Base-by-base conservation (phyloP, 2,113 vertebrate species). In the Crotalus viridis region DNA sequence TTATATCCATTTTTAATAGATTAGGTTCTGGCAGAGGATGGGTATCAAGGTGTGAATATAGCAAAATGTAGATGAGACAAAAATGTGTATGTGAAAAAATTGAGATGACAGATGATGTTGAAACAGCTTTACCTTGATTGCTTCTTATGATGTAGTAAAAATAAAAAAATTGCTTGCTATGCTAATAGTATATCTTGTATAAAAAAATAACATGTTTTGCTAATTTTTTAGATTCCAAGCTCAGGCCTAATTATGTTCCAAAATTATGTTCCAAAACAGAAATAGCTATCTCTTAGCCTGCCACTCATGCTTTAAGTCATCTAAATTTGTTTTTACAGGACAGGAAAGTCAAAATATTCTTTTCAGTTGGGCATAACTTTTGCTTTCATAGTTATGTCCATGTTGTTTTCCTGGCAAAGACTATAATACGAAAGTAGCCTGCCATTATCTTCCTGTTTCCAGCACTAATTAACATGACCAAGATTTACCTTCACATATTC, bases 21-120 rank as follows among this genome's bases (percentile, higher is more conserved):
- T 3, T 89, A 64, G 15, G 56, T 33, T 33, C 64, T 93, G 89
- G 10, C 22, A 93, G 4, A n/a, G 85, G 92, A 22, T 6, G 69
- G 21, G 3, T 19, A 33, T 15, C 4, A 55, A 0, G 0, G 0
- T 0, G 46, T 89, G 12, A 26, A 86, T 93, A n/a, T 88, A 90
- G 22, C 86, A 46, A 94, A 95, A 96, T 85, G 39, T 69, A 90
- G 90, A 95, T 89, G 2, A 92, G 85, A 94, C 95, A 90, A 69
- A 5, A 87, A 64, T 12, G 48, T 85, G 64, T 89, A 89, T 0
- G 6, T 81, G 59, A 90, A 90, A 94, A 69, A 91, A 96, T 61
- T 52, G 48, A 95, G 94, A 90, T 93, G 93, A 89, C 59, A 92
- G 74, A 91, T 39, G 87, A 87, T 33, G 52, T 92, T 92, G 91